A percentile compares a stretch with the other conserved stretches of the same genome.
Conservation (phyloP, 2,113 vertebrate genomes). For the Thunnus maccoyii region DNA sequence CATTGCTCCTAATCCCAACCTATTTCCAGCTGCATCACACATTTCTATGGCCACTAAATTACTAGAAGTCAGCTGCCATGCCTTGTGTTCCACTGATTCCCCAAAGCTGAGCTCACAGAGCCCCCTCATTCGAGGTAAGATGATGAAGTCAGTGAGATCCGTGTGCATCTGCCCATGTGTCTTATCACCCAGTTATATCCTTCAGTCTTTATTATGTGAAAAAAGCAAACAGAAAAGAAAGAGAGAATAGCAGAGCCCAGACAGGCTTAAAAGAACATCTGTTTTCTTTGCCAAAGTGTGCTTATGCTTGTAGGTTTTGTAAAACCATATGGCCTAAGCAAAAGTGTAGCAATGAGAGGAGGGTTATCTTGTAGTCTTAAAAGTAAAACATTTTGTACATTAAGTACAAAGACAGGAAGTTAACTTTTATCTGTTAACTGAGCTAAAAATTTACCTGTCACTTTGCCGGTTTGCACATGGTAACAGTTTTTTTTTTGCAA, state of each 20-base stretch:
- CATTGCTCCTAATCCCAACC: not conserved
- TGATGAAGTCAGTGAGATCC: slow-evolving; percentile 5
- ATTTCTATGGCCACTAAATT: not conserved
- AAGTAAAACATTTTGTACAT: not conserved
- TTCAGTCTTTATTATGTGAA: slow-evolving; percentile 21
- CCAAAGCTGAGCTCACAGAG: not conserved
- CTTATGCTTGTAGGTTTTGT: not conserved
- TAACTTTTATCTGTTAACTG: slow-evolving; percentile 1
- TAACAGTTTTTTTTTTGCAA: slow-evolving; percentile 10
- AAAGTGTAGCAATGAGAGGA: not conserved
- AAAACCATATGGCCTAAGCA: not conserved
- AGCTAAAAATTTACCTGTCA: not conserved
- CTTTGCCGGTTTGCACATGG: not conserved
- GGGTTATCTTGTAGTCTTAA: not conserved
- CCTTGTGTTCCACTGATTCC: not conserved
- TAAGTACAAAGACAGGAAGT: not conserved
- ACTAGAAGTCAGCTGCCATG: not conserved
- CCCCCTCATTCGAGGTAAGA: slow-evolving; percentile 8
- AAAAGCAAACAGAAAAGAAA: slow-evolving; percentile 9
- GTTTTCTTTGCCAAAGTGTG: slow-evolving; percentile 14
- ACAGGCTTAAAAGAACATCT: slow-evolving; percentile 37
- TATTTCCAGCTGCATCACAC: not conserved
- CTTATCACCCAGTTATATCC: not conserved
- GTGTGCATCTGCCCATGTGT: slow-evolving; percentile 10
- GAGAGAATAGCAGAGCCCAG: slow-evolving; percentile 1